Percentiles rank a stretch among this genome's conserved stretches.
Conservation (phyloP, 2,888 invertebrate genomes). For the Metacarcinus magister region DNA sequence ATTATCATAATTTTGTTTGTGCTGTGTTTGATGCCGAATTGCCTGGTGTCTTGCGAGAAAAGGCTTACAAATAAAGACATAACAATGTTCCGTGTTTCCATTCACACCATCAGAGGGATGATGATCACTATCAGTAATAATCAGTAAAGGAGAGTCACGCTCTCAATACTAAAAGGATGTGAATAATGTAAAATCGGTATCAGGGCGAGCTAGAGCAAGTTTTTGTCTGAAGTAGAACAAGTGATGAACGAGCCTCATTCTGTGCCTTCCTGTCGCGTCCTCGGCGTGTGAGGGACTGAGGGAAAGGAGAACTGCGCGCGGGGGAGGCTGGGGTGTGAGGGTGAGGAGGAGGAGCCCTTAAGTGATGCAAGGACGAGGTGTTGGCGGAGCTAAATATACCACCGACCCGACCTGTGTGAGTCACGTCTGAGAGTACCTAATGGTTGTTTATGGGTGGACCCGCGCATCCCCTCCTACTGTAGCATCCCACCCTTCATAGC, state of each 20-base stretch:
- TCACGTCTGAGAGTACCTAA: conserved; percentile 30
- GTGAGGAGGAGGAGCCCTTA: conserved; percentile 14
- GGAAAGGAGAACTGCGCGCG: conserved; percentile 27
- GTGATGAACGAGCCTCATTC: conserved; percentile 71
- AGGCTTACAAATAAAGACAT: conserved; percentile 74
- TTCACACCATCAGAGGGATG: conserved; percentile 65
- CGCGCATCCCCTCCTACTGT: not conserved
- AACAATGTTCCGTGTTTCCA: conserved; percentile 74
- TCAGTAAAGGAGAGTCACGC: not conserved
- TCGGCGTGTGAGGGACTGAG: conserved; percentile 75
- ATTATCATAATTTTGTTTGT: conserved; percentile 37
- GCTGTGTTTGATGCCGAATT: conserved; percentile 63
- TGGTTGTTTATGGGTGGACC: not conserved
- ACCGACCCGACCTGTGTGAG: conserved; percentile 48
- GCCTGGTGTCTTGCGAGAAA: conserved; percentile 69
- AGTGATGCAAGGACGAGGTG: conserved; percentile 50
- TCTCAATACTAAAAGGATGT: not conserved
- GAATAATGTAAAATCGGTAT: not conserved
- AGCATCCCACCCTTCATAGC: not conserved
- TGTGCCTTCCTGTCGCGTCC: conserved; percentile 72
- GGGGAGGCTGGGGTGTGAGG: conserved; percentile 49
- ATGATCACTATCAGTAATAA: not conserved
- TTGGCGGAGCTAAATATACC: conserved; percentile 71
- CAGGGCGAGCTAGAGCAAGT: not conserved
- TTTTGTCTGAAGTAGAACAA: not conserved